Base-by-base conservation (phyloP, 2,888 invertebrate genomes). In the Campopleginae sp. region DNA sequence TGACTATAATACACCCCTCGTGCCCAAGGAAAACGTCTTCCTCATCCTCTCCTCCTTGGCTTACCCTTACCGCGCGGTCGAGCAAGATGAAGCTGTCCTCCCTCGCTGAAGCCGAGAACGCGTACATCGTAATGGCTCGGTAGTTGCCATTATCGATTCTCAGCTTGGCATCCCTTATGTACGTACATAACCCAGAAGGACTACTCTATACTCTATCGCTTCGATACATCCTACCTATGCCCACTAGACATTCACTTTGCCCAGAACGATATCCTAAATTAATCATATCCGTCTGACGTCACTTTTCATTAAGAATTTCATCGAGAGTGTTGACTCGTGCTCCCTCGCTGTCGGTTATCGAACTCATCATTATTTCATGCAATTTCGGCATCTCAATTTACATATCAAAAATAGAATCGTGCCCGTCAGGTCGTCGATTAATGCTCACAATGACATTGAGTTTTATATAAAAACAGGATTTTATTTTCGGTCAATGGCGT, bases 141-240 rank as follows among this genome's bases (percentile, higher is more conserved):
- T 78, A 63, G 81, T 75, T 71, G 46, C 70, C 74, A 85, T 82
- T 85, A 85, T 85, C 78, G 85, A 85, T 85, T 82, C 82, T 48
- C 19, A 70, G 72, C 70, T 75, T 82, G 54, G 8, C 54, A 27
- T 58, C 82, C 54, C 70, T 79, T 63, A 63, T 75, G 23, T 54
- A 54, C 7, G 33, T 63, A 63, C 63, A 63, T 42, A 51, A 23
- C 6, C 38, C n/a, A 48, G 19, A 48, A 23, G 14, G n/a, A 51
- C 46, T 51, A 23, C 33, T 33, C 46, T 44, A 48, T 44, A 58
- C 19, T n/a, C 68, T 33, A 61, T 31, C 48, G 27, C 82, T 44
- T 54, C 76, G n/a, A 61, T 48, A 75, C 51, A 84, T 76, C 54
- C 48, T 33, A 31, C 33, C 17, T 38, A 19, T 46, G 14, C 14